Evolutionary conservation across 2,888 invertebrate genomes (phyloP), one percentile per base, ranked within the genome.

Genomic region (Isoperla grammatica): DNA sequence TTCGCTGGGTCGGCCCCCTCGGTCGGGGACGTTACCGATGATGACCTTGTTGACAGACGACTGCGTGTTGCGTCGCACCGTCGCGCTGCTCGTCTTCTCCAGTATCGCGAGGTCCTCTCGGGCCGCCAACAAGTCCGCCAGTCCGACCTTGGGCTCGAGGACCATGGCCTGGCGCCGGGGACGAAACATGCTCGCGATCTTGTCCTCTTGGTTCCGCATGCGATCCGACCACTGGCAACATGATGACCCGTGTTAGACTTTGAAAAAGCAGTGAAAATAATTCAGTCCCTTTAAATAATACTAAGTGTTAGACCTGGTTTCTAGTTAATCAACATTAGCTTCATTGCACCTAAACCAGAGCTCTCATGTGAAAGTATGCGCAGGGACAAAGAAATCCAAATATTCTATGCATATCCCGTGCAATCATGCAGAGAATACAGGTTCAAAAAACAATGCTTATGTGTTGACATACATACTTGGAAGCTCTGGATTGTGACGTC

Each of bases 401-500:
- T n/a, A n/a, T n/a, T n/a, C n/a, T n/a, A n/a, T n/a, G n/a, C n/a
- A n/a, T n/a, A n/a, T n/a, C n/a, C n/a, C n/a, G n/a, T n/a, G n/a
- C n/a, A n/a, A n/a, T n/a, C n/a, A n/a, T n/a, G n/a, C n/a, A n/a
- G n/a, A n/a, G n/a, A n/a, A n/a, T n/a, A n/a, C n/a, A n/a, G n/a
- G n/a, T n/a, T n/a, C n/a, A n/a, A n/a, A n/a, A n/a, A n/a, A n/a
- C n/a, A n/a, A n/a, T n/a, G n/a, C n/a, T n/a, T n/a, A n/a, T n/a
- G n/a, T n/a, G n/a, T n/a, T n/a, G n/a, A n/a, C n/a, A n/a, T n/a
- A n/a, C n/a, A 11, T 71, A 88, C 93, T 82, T 94, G 86, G 74
- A 98, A 99, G 57, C 97, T 97, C 74, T 95, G 93, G 68, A 98
- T 85, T 0, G 98, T 99, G 61, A 96, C 95, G 73, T 98, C 97